Evolutionary conservation across 2,113 vertebrate genomes (phyloP).

Genomic region (Balaeniceps rex): DNA sequence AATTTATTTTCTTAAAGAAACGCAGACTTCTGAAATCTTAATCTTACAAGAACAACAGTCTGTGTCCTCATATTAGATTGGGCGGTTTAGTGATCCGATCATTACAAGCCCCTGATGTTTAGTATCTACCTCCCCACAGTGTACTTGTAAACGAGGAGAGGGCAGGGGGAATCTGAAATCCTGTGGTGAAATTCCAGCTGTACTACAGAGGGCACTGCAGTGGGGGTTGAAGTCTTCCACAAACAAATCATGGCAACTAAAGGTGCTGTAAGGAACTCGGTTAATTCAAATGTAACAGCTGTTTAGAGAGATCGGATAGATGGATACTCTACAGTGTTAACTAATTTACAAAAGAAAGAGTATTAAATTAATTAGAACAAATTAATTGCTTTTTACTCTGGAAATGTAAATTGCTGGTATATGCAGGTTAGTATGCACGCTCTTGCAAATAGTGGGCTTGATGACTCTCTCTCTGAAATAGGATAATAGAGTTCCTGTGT

Average conservation of each 20-base stretch:
- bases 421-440: background rate
- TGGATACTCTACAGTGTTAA: background rate
- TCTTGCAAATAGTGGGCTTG: background rate
- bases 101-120: background rate
- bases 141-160: background rate
- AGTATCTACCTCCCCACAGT: background rate
- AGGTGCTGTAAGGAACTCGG: background rate
- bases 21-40: background rate
- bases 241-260: background rate
- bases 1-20: background rate
- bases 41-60: background rate
- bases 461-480: background rate
- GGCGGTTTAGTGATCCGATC: background rate
- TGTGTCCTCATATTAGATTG: background rate
- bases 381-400: background rate
- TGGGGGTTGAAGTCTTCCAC: background rate
- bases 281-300: background rate
- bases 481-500: background rate
- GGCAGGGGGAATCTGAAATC: background rate
- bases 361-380: background rate
- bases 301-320: background rate
- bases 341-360: background rate
- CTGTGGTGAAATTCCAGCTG: background rate
- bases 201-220: background rate
- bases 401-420: background rate